Base-by-base conservation (phyloP, 2,797 vertebrate genomes). In the Scolopax bukidnonensis region DNA sequence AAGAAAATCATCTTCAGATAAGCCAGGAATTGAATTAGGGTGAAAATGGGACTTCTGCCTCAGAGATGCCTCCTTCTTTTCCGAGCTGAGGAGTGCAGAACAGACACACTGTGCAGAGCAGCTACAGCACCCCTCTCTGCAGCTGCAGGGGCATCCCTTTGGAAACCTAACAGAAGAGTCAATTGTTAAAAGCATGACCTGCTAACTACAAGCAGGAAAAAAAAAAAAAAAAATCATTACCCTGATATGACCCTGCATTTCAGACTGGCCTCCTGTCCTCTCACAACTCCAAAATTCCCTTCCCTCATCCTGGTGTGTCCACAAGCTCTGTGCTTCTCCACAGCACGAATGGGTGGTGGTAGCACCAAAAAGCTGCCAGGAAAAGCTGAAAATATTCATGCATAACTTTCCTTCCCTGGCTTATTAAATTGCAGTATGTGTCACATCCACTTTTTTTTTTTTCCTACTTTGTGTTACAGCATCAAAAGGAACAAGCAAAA, bases 111-210 rank as follows among this genome's bases (percentile, higher is more conserved):
- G 43, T 53, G 36, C 17, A 27, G 15, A 16, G 25, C 67, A 82
- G 28, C 36, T n/a, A 7, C 1, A 27, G 19, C 12, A 11, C 6
- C 43, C 53, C 2, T 3, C 38, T 68, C 50, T 41, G 19, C 56
- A 8, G 18, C 36, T 68, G 11, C 25, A 4, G 17, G 24, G 23
- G 2, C 69, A 60, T 25, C 0, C 0, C 4, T 19, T 41, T 20
- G 21, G 27, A 71, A 90, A 33, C 21, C 11, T 32, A 33, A 18
- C 4, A 0, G 5, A 21, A 10, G 36, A 64, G 60, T 16, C 38
- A 36, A 5, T 16, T 5, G 20, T 2, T 59, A 50, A 41, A 83
- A 91, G 75, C 3, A 50, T 20, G 24, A 51, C 36, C 36, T 50
- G 56, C 19, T 70, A 59, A 63, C 16, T 40, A 25, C 11, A 79